Percentiles rank a stretch among this genome's conserved stretches.
phyloP scores from a whole-genome alignment of 2,888 invertebrate genomes.

The Pherbina coryleti region DNA sequence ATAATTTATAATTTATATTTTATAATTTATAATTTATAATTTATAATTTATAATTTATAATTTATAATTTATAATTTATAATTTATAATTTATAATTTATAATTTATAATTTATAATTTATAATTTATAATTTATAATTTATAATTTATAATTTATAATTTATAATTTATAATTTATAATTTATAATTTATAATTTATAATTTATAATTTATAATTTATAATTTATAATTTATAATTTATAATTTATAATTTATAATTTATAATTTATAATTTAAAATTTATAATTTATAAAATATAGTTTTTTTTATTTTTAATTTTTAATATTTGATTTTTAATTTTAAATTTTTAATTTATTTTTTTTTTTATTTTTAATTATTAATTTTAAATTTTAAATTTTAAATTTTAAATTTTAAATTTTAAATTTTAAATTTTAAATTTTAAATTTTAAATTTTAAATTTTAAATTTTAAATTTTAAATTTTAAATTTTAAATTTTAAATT shows the following conservation, averaged over 20 bases:
- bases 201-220: not conserved
- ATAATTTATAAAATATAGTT: not conserved
- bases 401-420: no score
- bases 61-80: not conserved
- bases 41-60: not conserved
- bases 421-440: no score
- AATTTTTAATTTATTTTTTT: no score
- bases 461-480: no score
- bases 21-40: not conserved
- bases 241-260: not conserved
- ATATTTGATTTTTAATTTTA: no score
- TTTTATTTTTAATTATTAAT: no score
- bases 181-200: not conserved
- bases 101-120: not conserved
- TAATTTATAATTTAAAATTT: not conserved
- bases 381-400: no score
- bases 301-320: not conserved
- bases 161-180: not conserved
- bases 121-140: not conserved
- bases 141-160: not conserved
- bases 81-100: not conserved
- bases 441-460: no score
- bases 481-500: no score
- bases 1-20: not conserved
- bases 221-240: not conserved